Evolutionary conservation across 2,888 invertebrate species (phyloP), one percentile per base, ranked within the genome.

Genomic region (Parascotia fuliginaria): DNA sequence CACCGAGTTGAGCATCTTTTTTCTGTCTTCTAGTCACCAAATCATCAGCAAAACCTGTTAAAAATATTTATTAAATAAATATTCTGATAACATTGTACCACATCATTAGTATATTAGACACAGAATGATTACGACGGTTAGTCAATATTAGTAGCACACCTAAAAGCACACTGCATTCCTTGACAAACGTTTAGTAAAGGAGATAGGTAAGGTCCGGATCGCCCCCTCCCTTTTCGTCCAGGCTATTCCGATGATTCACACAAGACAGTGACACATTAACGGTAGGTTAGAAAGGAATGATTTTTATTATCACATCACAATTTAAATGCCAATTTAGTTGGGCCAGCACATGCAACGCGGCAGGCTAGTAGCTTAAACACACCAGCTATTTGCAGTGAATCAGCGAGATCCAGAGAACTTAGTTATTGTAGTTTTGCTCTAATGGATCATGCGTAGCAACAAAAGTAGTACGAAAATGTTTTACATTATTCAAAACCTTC

Each of bases 1-100:
- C 92, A 77, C 92, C 92, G 61, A 92, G 81, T 79, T 89, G 92
- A 65, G 92, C 89, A 78, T 92, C 90, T 75, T 92, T 92, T 73
- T 92, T 92, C 66, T 91, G 92, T 80, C 92, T 83, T 79, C 92
- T 85, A 19, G 91, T 92, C 60, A 92, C 92, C 73, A 91, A 77
- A 76, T 92, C 92, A 71, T 92, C 92, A 71, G 91, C 91, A 86
- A 92, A 91, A 81, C 92, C 92, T 92, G 86, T 68, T 15, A 54
- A 76, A 54, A 62, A 47, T 9, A 28, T 12, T 29, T 42, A 42
- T 66, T 37, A 67, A 62, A 44, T 44, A 46, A 19, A 42, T 19
- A 43, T 51, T 32, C 49, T 38, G n/a, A 16, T 38, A 19, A 2
- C 11, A 34, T 22, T 33, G 31, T 5, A 34, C 31, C 39, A 56